phyloP scores from a whole-genome alignment of 2,113 vertebrate species.

The Boleophthalmus pectinirostris region DNA sequence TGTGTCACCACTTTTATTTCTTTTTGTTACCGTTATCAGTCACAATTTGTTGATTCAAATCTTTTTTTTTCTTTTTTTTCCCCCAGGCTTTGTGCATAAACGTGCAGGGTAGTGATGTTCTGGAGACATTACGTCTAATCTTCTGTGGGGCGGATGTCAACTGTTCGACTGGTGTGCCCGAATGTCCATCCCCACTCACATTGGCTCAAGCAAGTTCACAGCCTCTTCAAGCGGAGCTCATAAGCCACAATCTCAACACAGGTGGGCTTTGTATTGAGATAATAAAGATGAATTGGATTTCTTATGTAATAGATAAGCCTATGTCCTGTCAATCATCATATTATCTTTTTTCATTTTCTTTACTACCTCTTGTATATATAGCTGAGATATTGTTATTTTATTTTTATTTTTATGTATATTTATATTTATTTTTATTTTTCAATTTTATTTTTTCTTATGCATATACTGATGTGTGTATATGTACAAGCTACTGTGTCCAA shows the following conservation, averaged over 20 bases:
- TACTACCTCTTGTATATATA: too few relatives aligned
- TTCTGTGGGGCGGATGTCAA: conserved; percentile 90
- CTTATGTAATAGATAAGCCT: too few relatives aligned
- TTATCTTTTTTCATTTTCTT: too few relatives aligned
- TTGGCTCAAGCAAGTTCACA: conserved; percentile 84
- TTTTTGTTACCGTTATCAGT: neutral
- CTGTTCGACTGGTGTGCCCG: conserved; percentile 82
- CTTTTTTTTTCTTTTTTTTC: conserved; percentile 1
- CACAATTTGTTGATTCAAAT: neutral
- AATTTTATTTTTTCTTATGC: too few relatives aligned
- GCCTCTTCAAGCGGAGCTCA: conserved; percentile 87
- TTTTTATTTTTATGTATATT: too few relatives aligned
- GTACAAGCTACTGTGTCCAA: too few relatives aligned
- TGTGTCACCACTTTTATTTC: neutral
- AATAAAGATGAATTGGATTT: neutral
- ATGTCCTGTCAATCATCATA: too few relatives aligned
- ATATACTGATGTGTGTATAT: too few relatives aligned
- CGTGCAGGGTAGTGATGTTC: conserved; percentile 88
- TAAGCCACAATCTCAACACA: conserved; percentile 86
- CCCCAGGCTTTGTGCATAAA: conserved; percentile 87
- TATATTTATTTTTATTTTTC: too few relatives aligned
- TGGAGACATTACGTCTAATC: conserved; percentile 88
- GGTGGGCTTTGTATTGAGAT: conserved; percentile 68
- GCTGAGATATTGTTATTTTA: too few relatives aligned
- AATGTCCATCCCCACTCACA: conserved; percentile 74